Conservation (phyloP, 2,888 invertebrate species). For the Syritta pipiens region DNA sequence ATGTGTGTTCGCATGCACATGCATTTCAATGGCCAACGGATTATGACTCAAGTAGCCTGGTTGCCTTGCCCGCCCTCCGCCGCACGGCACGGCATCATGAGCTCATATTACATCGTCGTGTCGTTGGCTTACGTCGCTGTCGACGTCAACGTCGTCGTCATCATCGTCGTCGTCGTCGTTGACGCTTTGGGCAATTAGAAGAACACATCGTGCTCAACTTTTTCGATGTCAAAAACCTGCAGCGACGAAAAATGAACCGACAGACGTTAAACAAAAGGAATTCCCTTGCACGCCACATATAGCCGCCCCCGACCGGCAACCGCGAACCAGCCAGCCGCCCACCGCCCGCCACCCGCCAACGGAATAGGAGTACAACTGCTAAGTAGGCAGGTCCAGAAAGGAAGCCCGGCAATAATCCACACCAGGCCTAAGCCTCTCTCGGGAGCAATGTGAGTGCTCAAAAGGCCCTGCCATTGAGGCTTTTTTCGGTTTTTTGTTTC, state of each 20-base stretch:
- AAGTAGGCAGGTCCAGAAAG: slow-evolving; percentile 46
- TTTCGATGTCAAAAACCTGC: slow-evolving; percentile 56
- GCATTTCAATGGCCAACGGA: slow-evolving; percentile 33
- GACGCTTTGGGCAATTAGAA: slow-evolving; percentile 55
- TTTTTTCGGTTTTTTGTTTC: slow-evolving; percentile 17
- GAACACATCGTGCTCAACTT: slow-evolving; percentile 43
- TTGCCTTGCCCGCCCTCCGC: not conserved
- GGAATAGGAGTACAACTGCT: slow-evolving; percentile 22
- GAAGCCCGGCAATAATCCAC: slow-evolving; percentile 41
- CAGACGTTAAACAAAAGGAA: slow-evolving; percentile 57
- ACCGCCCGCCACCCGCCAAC: not conserved
- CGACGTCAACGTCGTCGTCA: not conserved
- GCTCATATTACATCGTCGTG: slow-evolving; percentile 40
- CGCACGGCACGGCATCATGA: slow-evolving; percentile 23
- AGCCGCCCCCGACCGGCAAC: not conserved
- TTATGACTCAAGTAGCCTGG: slow-evolving; percentile 44
- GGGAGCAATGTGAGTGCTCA: slow-evolving; percentile 39
- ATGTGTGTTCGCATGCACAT: slow-evolving; percentile 20
- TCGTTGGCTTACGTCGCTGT: slow-evolving; percentile 1
- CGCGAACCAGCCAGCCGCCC: not conserved
- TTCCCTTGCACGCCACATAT: slow-evolving; percentile 14
- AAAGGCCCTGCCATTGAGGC: slow-evolving; percentile 5
- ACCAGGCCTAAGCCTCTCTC: slow-evolving; percentile 30
- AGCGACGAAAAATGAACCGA: slow-evolving; percentile 43
- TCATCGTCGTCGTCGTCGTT: slow-evolving; percentile 20